A percentile compares a stretch with the other conserved stretches of the same genome.
Conservation (phyloP, 2,797 vertebrate species). For the Onychomys leucogaster region DNA sequence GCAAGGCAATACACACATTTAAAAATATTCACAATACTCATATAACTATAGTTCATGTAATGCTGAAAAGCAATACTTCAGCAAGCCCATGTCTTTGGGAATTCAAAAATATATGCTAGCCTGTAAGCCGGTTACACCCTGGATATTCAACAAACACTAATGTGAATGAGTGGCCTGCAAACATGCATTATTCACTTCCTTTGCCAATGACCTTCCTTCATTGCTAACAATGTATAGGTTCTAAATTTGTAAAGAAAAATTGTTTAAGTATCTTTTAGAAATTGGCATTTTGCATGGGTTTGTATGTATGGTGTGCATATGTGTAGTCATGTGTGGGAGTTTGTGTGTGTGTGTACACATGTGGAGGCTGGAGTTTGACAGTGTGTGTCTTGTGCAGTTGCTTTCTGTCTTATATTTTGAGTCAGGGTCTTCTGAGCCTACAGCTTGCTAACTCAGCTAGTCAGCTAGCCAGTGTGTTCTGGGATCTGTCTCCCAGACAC, state of each 20-base stretch:
- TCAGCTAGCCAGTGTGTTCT: background rate
- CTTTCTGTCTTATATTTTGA: background rate
- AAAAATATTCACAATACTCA: background rate
- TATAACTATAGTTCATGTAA: background rate
- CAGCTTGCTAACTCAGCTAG: background rate
- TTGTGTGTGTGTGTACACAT: background rate
- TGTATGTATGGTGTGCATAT: background rate
- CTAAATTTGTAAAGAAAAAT: background rate
- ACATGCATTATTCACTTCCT: background rate
- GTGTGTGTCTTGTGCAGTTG: background rate
- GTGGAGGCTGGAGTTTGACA: background rate
- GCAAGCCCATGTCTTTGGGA: slow-evolving; percentile 7
- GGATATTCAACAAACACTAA: background rate
- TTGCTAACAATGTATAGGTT: background rate
- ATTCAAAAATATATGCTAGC: slow-evolving; percentile 12
- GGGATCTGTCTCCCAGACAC: background rate
- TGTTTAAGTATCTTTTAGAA: background rate
- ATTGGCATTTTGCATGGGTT: background rate
- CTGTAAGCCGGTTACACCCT: background rate
- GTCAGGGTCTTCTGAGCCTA: background rate
- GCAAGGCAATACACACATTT: background rate
- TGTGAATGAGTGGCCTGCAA: background rate
- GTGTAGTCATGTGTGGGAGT: background rate
- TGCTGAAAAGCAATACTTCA: slow-evolving; percentile 23
- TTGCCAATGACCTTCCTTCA: background rate